These are phyloP conservation scores for Sphyrna mokarran DNA, from an alignment of 2,113 vertebrate species.

Conservation along the genomic window DNA sequence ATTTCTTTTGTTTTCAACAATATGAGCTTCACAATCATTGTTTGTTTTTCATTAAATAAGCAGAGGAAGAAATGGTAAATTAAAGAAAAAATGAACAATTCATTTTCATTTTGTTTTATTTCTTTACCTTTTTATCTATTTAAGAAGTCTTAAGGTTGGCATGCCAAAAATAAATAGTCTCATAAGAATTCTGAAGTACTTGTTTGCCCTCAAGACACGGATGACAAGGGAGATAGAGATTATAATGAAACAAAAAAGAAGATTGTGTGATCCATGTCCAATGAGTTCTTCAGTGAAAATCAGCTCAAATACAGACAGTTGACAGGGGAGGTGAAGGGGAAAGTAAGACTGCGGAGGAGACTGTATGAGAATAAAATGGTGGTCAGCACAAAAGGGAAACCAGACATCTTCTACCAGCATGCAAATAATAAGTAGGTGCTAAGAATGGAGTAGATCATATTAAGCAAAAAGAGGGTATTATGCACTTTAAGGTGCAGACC, in stretches of 20 bases:
- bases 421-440: neutral
- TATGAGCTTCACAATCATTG: neutral
- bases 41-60: conserved; percentile 8
- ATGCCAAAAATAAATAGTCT: neutral
- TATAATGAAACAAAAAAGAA: neutral
- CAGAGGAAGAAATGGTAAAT: neutral
- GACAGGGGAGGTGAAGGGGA: neutral
- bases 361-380: neutral
- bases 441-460: neutral
- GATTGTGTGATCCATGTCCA: neutral
- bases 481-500: neutral
- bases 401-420: neutral
- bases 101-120: neutral
- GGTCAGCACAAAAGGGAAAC: neutral
- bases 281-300: neutral
- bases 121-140: neutral
- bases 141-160: neutral
- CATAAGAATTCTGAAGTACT: neutral
- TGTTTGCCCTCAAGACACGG: neutral
- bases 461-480: neutral
- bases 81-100: conserved; percentile 24
- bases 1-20: neutral
- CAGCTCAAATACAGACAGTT: neutral
- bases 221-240: neutral
- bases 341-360: neutral